Conservation (phyloP, 2,113 vertebrate genomes). For the Chrysochloris asiatica region DNA sequence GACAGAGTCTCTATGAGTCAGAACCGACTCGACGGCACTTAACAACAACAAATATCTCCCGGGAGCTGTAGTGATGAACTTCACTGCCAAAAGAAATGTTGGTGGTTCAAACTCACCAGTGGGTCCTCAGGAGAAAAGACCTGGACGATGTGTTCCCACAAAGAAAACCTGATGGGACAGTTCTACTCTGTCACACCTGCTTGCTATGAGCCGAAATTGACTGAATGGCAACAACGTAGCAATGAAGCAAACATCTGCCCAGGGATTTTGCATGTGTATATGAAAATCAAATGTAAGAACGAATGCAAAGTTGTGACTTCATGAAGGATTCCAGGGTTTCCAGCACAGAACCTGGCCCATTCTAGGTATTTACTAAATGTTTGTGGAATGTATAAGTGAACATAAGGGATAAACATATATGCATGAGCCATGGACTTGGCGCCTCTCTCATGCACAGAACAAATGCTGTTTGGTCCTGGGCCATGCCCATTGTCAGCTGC, state of each 20-base stretch:
- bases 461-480: not conserved
- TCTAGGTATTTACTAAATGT: not conserved
- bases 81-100: not conserved
- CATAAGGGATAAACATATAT: not conserved
- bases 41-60: too few relatives aligned
- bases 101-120: not conserved
- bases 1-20: too few relatives aligned
- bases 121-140: not conserved
- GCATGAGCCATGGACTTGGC: too few relatives aligned
- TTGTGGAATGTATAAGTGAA: too few relatives aligned
- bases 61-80: too few relatives aligned
- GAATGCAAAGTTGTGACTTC: not conserved
- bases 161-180: not conserved
- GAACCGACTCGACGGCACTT: too few relatives aligned
- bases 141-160: not conserved
- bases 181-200: not conserved
- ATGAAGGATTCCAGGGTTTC: not conserved
- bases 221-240: not conserved
- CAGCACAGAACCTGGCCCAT: not conserved
- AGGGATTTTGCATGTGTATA: not conserved
- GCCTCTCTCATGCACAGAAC: too few relatives aligned
- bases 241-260: not conserved
- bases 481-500: not conserved
- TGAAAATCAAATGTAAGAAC: not conserved
- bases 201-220: not conserved